These are phyloP conservation scores for Neogobius melanostomus DNA, from an alignment of 2,113 vertebrate species.

Conservation along the genomic window DNA sequence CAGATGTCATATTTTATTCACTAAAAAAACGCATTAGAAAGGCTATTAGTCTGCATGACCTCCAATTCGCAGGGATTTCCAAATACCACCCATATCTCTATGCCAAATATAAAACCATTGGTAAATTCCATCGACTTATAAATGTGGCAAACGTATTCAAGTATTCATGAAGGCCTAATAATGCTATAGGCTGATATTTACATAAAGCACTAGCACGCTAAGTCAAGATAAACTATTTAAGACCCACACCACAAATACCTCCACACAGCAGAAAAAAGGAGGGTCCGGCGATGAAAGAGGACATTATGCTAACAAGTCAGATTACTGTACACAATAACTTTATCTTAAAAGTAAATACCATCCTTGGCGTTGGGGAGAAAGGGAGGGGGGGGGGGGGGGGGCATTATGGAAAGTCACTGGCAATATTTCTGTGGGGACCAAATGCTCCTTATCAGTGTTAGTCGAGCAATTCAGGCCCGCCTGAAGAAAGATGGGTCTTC, in stretches of 20 bases:
- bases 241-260: constrained; percentile 72
- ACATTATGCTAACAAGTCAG: constrained; percentile 84
- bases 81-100: constrained; percentile 69
- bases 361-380: constrained; percentile 64
- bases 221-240: constrained; percentile 81
- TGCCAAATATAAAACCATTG: constrained; percentile 66
- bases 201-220: constrained; percentile 69
- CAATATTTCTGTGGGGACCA: constrained; percentile 79
- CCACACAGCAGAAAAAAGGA: constrained; percentile 64
- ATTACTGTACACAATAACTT: constrained; percentile 87
- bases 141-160: constrained; percentile 70
- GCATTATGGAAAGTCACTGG: constrained; percentile 72
- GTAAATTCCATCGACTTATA: constrained; percentile 79
- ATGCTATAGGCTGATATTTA: constrained; percentile 79
- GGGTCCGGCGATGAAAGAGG: constrained; percentile 73
- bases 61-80: constrained; percentile 68
- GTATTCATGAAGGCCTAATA: constrained; percentile 75
- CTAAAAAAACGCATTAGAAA: constrained; percentile 59
- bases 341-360: constrained; percentile 86
- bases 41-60: constrained; percentile 74
- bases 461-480: constrained; percentile 84
- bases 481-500: constrained; percentile 93
- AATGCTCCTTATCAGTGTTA: constrained; percentile 84
- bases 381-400: too few relatives aligned
- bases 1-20: constrained; percentile 72